Conservation (phyloP, 2,113 vertebrate genomes). For the Gobius niger region DNA sequence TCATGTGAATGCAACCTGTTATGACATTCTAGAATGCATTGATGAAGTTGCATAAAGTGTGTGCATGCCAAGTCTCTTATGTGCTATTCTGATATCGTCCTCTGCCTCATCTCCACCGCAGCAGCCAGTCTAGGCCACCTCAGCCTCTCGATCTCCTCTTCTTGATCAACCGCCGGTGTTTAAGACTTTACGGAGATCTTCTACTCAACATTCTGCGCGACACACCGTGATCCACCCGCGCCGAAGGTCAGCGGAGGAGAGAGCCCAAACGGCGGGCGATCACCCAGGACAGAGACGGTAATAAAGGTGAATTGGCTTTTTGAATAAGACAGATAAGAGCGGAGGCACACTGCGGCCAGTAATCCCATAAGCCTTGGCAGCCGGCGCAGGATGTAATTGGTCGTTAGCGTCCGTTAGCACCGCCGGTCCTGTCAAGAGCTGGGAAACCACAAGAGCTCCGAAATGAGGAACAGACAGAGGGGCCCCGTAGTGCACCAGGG, state of each 20-base stretch:
- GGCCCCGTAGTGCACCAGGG: too few species aligned
- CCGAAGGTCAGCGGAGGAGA: constrained; percentile 15
- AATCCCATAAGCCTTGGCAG: constrained; percentile 80
- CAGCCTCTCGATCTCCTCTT: too few species aligned
- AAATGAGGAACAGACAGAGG: constrained; percentile 76
- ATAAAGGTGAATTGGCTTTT: constrained; percentile 39
- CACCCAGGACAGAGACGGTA: constrained; percentile 21
- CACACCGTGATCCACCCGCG: constrained; percentile 5
- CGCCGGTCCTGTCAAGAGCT: constrained; percentile 64
- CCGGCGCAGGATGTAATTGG: constrained; percentile 73
- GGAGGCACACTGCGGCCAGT: constrained; percentile 52
- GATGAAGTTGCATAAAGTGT: too few species aligned
- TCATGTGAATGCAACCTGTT: too few species aligned
- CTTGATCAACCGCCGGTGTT: not conserved
- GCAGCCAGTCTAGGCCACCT: too few species aligned
- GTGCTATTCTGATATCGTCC: too few species aligned
- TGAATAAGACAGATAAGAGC: constrained; percentile 29
- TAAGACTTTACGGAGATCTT: not conserved
- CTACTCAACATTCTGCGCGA: not conserved
- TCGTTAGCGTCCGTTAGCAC: constrained; percentile 77
- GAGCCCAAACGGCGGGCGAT: constrained; percentile 24
- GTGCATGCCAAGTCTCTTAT: too few species aligned
- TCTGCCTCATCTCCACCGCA: too few species aligned
- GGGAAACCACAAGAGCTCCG: constrained; percentile 59
- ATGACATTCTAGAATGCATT: too few species aligned